Conservation (phyloP, 2,888 invertebrate species). For the Drosophila colorata region DNA sequence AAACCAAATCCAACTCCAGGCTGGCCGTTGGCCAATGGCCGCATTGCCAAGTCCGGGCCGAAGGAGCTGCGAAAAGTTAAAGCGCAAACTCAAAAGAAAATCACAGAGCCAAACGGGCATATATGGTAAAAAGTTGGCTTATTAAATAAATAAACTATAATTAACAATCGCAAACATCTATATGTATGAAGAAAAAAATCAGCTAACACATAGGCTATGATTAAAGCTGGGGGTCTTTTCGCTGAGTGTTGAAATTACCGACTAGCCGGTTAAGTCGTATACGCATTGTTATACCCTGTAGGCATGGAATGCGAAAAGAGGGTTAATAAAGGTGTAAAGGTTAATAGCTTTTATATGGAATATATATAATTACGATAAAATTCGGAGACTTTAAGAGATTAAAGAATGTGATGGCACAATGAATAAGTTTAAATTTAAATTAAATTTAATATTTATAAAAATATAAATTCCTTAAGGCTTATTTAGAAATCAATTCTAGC, state of each 20-base stretch:
- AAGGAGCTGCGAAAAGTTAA: slow-evolving; percentile 73
- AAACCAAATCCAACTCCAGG: slow-evolving; percentile 5
- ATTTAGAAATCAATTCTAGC: too few relatives aligned
- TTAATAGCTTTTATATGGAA: too few relatives aligned
- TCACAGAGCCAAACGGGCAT: slow-evolving; percentile 9
- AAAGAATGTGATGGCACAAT: too few relatives aligned
- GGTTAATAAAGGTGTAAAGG: not conserved
- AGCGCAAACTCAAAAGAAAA: slow-evolving; percentile 43
- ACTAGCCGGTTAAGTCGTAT: slow-evolving; percentile 25
- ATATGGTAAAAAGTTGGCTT: slow-evolving; percentile 48
- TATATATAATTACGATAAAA: too few relatives aligned
- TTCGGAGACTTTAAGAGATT: too few relatives aligned
- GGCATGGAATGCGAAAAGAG: not conserved
- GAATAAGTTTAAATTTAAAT: too few relatives aligned
- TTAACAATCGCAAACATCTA: slow-evolving; percentile 50
- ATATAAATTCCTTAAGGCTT: too few relatives aligned
- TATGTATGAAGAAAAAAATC: slow-evolving; percentile 33
- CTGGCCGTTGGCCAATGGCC: slow-evolving; percentile 12
- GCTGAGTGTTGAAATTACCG: slow-evolving; percentile 36
- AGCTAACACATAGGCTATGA: slow-evolving; percentile 32
- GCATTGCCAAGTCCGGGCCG: slow-evolving; percentile 26
- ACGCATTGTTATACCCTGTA: slow-evolving; percentile 45
- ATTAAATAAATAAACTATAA: slow-evolving; percentile 75
- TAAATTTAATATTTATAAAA: too few relatives aligned
- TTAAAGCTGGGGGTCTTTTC: slow-evolving; percentile 37